Evolutionary conservation across 2,888 invertebrate species (phyloP).

Genomic region (Reticulitermes lucifugus): DNA sequence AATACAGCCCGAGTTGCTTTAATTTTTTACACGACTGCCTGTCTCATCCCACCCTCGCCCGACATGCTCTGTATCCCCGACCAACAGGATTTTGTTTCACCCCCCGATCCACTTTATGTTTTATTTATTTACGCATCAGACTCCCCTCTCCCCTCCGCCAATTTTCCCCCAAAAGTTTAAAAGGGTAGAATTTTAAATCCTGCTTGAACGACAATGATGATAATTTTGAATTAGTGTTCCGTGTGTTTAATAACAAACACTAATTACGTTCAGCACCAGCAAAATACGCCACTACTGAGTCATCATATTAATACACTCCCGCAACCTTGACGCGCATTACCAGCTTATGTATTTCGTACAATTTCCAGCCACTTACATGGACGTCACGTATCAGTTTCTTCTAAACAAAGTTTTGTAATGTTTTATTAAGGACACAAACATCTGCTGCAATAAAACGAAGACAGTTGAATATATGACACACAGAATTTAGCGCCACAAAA

Average conservation of each 20-base stretch:
- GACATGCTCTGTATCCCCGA: background rate
- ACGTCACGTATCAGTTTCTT: no score
- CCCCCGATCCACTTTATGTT: constrained; percentile 43
- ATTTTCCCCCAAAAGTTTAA: background rate
- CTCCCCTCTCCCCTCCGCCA: background rate
- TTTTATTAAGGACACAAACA: no score
- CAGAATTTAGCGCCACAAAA: no score
- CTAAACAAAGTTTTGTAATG: no score
- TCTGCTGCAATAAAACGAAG: no score
- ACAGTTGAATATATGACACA: no score
- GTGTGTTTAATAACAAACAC: background rate
- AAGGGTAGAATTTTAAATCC: constrained; percentile 30
- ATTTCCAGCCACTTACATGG: no score
- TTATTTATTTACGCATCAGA: constrained; percentile 38
- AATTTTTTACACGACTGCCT: constrained; percentile 42
- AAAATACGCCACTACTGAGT: no score
- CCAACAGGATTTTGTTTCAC: constrained; percentile 40
- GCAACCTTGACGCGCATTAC: no score
- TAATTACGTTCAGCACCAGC: no score
- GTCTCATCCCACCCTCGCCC: constrained; percentile 23
- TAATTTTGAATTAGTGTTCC: constrained; percentile 7
- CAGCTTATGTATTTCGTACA: no score
- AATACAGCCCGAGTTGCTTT: constrained; percentile 37
- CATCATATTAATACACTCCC: no score
- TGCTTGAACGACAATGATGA: constrained; percentile 14